Conservation (phyloP, 2,797 vertebrate species). For the Protonibea diacanthus region DNA sequence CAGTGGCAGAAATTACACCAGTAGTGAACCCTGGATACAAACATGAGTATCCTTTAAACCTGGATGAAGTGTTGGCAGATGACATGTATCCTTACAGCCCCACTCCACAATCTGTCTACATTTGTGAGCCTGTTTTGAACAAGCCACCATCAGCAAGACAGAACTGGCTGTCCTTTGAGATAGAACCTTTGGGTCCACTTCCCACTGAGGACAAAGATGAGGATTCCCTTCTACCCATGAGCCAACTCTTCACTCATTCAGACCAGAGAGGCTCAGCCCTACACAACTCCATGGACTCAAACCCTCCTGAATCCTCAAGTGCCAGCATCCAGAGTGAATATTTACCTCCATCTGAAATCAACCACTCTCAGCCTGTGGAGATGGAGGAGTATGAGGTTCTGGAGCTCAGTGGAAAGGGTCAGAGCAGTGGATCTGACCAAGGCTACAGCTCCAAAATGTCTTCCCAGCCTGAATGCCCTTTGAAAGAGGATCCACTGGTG, state of each 20-base stretch:
- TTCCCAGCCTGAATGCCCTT: conserved; percentile 73
- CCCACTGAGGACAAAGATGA: conserved; percentile 60
- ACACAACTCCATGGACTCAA: conserved; percentile 28
- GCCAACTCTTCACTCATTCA: neutral
- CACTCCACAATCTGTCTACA: conserved; percentile 20
- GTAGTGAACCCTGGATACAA: conserved; percentile 44
- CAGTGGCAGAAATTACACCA: conserved; percentile 72
- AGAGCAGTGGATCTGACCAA: conserved; percentile 90
- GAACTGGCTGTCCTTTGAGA: conserved; percentile 24
- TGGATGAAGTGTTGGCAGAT: conserved; percentile 20
- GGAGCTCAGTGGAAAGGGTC: conserved; percentile 78
- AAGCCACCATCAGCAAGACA: conserved; percentile 16
- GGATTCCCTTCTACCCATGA: neutral
- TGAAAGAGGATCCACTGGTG: conserved; percentile 76
- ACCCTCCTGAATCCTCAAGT: conserved; percentile 10
- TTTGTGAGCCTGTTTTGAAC: conserved; percentile 52
- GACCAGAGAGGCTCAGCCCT: conserved; percentile 22
- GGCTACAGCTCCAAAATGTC: conserved; percentile 92
- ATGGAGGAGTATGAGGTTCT: conserved; percentile 63
- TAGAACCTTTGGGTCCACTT: conserved; percentile 4
- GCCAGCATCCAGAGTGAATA: conserved; percentile 22
- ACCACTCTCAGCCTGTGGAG: conserved; percentile 51
- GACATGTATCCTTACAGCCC: conserved; percentile 10
- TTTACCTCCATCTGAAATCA: conserved; percentile 12
- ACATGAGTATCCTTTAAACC: conserved; percentile 24